These are phyloP conservation scores for Lepus europaeus DNA, from an alignment of 2,113 vertebrate species.

Conservation along the genomic window DNA sequence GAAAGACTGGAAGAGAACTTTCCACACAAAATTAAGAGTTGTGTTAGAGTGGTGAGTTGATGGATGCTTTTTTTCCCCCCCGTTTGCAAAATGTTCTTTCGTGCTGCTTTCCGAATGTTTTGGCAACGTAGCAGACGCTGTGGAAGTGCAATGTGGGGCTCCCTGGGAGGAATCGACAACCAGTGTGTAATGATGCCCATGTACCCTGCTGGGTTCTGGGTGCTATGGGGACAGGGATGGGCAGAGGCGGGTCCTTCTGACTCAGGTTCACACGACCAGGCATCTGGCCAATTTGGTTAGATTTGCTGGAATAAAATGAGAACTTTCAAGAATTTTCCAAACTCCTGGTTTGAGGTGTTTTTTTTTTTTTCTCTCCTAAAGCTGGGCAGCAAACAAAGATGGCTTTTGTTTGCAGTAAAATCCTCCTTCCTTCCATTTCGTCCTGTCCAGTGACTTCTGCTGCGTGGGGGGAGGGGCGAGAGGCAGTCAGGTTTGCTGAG, in stretches of 20 bases:
- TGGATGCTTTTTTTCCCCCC: constrained; percentile 1
- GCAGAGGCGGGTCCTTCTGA: constrained; percentile 35
- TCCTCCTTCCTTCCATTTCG: constrained; percentile 59
- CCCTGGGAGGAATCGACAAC: neutral
- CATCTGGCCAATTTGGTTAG: constrained; percentile 58
- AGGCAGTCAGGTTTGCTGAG: constrained; percentile 6
- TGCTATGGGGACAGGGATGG: neutral
- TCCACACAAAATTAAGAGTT: constrained; percentile 80
- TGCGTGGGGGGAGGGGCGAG: neutral
- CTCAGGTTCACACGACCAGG: constrained; percentile 50
- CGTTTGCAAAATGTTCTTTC: constrained; percentile 69
- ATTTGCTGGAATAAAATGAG: constrained; percentile 78
- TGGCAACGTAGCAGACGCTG: constrained; percentile 37
- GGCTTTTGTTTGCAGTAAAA: constrained; percentile 76
- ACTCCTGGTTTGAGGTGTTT: constrained; percentile 73
- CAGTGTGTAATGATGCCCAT: constrained; percentile 12
- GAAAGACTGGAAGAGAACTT: constrained; percentile 77
- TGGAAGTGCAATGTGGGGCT: constrained; percentile 37
- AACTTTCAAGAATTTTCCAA: constrained; percentile 80
- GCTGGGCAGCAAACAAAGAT: constrained; percentile 75
- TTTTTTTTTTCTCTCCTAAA: constrained; percentile 49
- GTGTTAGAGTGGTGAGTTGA: constrained; percentile 78
- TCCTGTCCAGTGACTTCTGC: constrained; percentile 61
- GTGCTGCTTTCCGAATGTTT: constrained; percentile 39
- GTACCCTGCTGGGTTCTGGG: constrained; percentile 61